Evolutionary conservation across 2,797 vertebrate species (phyloP).

Genomic region (Caiman crocodilus): DNA sequence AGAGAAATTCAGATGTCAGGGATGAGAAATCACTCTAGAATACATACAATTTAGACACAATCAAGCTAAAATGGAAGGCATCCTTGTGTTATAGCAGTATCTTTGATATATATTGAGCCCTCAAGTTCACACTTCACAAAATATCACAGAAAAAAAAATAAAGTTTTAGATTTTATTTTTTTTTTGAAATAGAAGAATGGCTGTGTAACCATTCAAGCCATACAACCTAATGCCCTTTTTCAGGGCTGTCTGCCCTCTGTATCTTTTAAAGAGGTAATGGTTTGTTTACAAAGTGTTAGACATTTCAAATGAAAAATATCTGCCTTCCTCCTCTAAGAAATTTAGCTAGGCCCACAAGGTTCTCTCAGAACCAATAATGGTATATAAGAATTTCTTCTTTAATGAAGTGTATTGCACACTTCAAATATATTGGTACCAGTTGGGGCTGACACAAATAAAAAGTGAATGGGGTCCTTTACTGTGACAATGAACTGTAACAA

Average conservation of each 20-base stretch:
- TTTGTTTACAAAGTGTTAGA: not conserved
- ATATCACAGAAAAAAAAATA: not conserved
- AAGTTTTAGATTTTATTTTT: not conserved
- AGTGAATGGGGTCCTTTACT: rapidly evolving
- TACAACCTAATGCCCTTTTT: not conserved
- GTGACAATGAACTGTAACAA: not conserved
- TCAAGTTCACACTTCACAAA: not conserved
- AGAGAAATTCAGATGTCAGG: not conserved
- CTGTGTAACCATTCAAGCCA: not conserved
- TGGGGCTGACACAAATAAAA: rapidly evolving
- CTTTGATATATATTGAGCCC: not conserved
- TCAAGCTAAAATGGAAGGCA: not conserved
- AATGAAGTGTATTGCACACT: rapidly evolving
- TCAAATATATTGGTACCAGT: rapidly evolving
- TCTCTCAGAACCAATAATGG: not conserved
- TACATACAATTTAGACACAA: not conserved
- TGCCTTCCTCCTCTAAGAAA: not conserved
- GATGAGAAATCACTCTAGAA: not conserved
- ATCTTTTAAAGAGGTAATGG: not conserved
- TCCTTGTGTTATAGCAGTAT: not conserved
- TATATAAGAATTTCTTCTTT: too few relatives aligned
- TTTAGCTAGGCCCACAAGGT: not conserved
- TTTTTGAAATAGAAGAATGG: rapidly evolving
- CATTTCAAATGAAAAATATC: not conserved
- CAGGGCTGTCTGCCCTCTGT: not conserved